phyloP scores from a whole-genome alignment of 2,797 vertebrate species.

The Crenichthys baileyi region DNA sequence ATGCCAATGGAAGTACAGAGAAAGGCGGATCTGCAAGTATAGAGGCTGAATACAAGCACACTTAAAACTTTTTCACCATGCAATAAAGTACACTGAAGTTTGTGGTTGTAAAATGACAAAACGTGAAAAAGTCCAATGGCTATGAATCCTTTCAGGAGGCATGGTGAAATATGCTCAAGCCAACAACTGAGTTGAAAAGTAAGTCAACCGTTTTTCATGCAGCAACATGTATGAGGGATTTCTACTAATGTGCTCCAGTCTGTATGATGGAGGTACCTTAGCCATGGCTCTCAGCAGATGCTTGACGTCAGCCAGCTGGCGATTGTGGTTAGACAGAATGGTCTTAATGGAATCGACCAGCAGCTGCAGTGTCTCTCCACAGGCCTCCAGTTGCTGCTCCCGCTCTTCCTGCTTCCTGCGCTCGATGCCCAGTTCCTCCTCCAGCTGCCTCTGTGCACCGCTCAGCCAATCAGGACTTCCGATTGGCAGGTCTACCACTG shows the following conservation, averaged over 20 bases:
- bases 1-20: too few species aligned
- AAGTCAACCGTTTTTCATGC: too few species aligned
- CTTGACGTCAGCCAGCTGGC: slow-evolving; percentile 96
- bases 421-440: slow-evolving; percentile 88
- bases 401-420: slow-evolving; percentile 88
- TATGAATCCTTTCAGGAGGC: background rate
- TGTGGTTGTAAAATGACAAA: too few species aligned
- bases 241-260: too few species aligned
- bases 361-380: slow-evolving; percentile 92
- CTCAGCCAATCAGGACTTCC: slow-evolving; percentile 94
- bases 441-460: slow-evolving; percentile 91
- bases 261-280: slow-evolving; percentile 82
- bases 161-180: background rate
- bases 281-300: slow-evolving; percentile 98
- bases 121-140: background rate
- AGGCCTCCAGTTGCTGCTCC: slow-evolving; percentile 92
- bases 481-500: slow-evolving; percentile 88
- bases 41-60: too few species aligned
- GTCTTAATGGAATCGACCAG: slow-evolving; percentile 96
- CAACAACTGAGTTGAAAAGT: background rate
- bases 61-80: too few species aligned
- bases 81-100: too few species aligned
- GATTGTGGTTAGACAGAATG: slow-evolving; percentile 93
- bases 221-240: too few species aligned
- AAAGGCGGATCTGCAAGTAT: too few species aligned